Conservation (phyloP, 2,113 vertebrate genomes). For the Scomber scombrus region DNA sequence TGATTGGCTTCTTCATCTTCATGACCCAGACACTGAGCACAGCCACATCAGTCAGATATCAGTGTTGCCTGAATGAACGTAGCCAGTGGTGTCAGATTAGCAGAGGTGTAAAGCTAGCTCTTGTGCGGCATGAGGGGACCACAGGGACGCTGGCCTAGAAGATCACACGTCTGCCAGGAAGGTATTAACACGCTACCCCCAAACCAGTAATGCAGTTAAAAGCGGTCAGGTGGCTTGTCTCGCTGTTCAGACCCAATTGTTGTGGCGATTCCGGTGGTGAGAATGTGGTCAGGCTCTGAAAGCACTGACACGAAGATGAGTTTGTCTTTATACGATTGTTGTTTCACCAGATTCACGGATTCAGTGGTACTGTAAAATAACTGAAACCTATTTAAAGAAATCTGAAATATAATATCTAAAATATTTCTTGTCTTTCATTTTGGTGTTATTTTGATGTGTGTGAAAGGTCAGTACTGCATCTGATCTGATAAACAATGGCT, state of each 20-base stretch:
- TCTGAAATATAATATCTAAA: not conserved
- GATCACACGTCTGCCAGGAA: slow-evolving; percentile 20
- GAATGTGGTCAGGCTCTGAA: slow-evolving; percentile 8
- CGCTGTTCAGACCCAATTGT: slow-evolving; percentile 4
- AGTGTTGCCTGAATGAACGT: slow-evolving; percentile 50
- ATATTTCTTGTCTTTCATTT: not conserved
- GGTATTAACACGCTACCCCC: slow-evolving; percentile 50
- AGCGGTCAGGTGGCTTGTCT: slow-evolving; percentile 43
- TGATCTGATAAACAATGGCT: slow-evolving; percentile 33
- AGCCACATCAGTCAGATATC: slow-evolving; percentile 59
- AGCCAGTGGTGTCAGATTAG: slow-evolving; percentile 68
- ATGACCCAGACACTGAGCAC: slow-evolving; percentile 48
- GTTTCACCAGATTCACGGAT: too few species aligned
- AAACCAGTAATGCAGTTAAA: slow-evolving; percentile 49
- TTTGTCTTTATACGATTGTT: too few species aligned
- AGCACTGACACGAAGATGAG: not conserved
- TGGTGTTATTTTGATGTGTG: not conserved
- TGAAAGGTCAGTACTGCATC: not conserved
- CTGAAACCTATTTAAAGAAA: too few species aligned
- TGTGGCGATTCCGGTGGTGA: slow-evolving; percentile 16
- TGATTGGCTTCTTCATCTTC: slow-evolving; percentile 28
- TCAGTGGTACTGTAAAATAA: too few species aligned
- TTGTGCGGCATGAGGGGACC: slow-evolving; percentile 7
- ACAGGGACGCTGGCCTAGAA: slow-evolving; percentile 36
- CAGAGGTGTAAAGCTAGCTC: slow-evolving; percentile 27